Evolutionary conservation across 2,113 vertebrate species (phyloP).

Genomic region (Dasyprocta punctata): DNA sequence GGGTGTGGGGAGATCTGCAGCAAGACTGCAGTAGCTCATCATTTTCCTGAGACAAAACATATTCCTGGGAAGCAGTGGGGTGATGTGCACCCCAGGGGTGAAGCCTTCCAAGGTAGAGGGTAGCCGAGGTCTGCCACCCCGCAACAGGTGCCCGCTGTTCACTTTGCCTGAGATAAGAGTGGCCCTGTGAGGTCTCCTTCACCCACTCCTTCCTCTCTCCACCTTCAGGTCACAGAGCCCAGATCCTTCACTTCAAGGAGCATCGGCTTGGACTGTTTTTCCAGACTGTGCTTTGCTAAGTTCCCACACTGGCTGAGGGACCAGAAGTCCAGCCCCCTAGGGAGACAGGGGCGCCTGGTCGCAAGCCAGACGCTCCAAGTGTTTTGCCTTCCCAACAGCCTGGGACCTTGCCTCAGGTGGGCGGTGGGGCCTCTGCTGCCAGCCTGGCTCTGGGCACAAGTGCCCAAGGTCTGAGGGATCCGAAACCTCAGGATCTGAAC

Average conservation of each 20-base stretch:
- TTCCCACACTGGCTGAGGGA: background rate
- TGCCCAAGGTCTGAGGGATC: background rate
- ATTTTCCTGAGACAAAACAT: background rate
- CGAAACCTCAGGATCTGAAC: background rate
- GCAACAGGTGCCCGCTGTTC: accelerated
- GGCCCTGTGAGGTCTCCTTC: no score
- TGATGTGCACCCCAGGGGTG: background rate
- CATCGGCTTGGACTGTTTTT: background rate
- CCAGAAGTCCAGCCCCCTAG: background rate
- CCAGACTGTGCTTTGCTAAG: background rate
- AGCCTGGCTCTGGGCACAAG: background rate
- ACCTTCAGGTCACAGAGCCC: background rate
- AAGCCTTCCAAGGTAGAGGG: background rate
- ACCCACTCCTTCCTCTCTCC: accelerated
- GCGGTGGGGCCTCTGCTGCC: accelerated
- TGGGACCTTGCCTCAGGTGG: background rate
- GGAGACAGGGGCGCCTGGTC: background rate
- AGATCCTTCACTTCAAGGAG: background rate
- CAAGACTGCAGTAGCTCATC: background rate
- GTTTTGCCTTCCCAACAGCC: background rate
- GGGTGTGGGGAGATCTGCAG: background rate
- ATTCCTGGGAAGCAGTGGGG: background rate
- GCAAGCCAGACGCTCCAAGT: background rate
- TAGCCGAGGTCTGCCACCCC: accelerated
- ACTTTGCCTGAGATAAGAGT: background rate